Evolutionary conservation across 2,888 invertebrate species (phyloP).

Genomic region (Autographa pulchrina): DNA sequence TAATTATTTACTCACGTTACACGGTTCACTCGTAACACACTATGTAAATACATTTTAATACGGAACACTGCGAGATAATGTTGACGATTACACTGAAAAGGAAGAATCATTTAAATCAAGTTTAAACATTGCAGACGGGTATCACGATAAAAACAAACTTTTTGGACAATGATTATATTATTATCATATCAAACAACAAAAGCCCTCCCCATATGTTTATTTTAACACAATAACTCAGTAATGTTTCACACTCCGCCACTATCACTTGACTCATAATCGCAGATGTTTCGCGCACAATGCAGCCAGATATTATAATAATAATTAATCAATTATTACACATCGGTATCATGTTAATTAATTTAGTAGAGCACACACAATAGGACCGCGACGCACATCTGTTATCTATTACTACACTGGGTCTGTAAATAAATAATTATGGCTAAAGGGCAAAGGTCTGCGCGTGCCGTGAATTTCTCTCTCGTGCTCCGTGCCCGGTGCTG

Average conservation of each 20-base stretch:
- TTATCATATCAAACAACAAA: conserved; percentile 12
- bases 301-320: conserved; percentile 47
- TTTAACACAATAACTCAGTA: conserved; percentile 23
- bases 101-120: conserved; percentile 20
- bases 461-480: conserved; percentile 78
- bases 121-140: conserved; percentile 17
- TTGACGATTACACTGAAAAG: conserved; percentile 30
- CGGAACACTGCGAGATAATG: conserved; percentile 29
- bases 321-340: conserved; percentile 63
- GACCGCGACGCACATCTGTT: conserved; percentile 76
- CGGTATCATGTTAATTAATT: conserved; percentile 79
- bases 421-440: conserved; percentile 83
- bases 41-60: conserved; percentile 41
- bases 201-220: conserved; percentile 16
- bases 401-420: conserved; percentile 78
- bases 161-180: conserved; percentile 18
- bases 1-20: conserved; percentile 45
- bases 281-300: conserved; percentile 59
- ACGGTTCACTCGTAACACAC: conserved; percentile 28
- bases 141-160: conserved; percentile 10
- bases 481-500: conserved; percentile 46
- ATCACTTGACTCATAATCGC: conserved; percentile 51
- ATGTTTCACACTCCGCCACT: conserved; percentile 19
- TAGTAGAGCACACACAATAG: conserved; percentile 78
- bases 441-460: conserved; percentile 86